A percentile compares a stretch with the other conserved stretches of the same genome.
Evolutionary conservation across 2,888 invertebrate species (phyloP).

Genomic region (Heteropelma amictum): DNA sequence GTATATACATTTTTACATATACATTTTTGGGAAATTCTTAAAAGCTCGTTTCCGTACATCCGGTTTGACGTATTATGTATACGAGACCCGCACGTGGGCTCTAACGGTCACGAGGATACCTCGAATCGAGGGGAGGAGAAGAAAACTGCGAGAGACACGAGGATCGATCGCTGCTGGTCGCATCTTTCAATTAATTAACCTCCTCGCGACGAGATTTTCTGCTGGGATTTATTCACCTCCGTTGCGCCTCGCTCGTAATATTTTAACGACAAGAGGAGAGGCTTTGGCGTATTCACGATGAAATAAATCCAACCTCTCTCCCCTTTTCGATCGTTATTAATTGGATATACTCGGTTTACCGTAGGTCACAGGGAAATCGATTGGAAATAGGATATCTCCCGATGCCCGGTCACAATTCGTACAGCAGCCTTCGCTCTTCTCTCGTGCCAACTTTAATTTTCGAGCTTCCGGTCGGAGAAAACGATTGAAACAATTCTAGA

Average conservation of each 20-base stretch:
- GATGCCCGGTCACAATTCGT: no score
- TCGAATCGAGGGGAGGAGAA: background rate
- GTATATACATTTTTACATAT: no score
- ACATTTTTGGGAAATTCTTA: no score
- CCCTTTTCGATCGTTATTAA: background rate
- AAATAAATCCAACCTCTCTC: background rate
- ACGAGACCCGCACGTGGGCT: no score
- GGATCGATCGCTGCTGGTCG: conserved; percentile 42
- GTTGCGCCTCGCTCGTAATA: background rate
- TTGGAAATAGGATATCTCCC: no score
- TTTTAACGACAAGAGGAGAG: no score
- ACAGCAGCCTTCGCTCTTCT: background rate
- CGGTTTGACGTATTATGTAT: no score
- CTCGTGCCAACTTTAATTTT: background rate
- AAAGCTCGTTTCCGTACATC: no score
- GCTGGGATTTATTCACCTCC: conserved; percentile 24
- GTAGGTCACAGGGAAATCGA: background rate
- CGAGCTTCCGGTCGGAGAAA: no score
- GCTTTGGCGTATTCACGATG: background rate
- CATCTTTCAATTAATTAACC: conserved; percentile 48
- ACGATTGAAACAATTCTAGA: no score
- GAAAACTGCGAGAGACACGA: conserved; percentile 8
- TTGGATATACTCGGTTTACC: conserved; percentile 5
- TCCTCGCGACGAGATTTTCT: background rate
- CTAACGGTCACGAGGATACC: no score